A percentile compares a stretch with the other conserved stretches of the same genome.
Evolutionary conservation across 2,113 vertebrate genomes (phyloP).

Genomic region (Haliaeetus leucogaster): DNA sequence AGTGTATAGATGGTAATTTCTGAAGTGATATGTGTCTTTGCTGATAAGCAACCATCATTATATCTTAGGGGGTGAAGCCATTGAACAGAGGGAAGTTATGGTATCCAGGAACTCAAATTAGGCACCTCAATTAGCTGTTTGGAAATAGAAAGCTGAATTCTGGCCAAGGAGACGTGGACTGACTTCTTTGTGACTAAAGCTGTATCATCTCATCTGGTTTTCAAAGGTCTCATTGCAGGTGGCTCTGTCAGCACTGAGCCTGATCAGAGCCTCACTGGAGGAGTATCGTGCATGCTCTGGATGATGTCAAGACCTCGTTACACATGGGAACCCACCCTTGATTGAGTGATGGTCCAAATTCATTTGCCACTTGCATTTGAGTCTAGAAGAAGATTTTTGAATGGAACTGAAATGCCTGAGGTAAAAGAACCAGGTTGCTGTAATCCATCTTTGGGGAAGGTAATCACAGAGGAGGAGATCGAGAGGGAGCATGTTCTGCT

Average conservation of each 20-base stretch:
- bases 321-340: background rate
- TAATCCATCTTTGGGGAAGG: background rate
- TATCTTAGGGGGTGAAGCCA: background rate
- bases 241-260: background rate
- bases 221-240: background rate
- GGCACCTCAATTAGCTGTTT: background rate
- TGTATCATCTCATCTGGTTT: background rate
- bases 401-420: background rate
- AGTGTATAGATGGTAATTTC: background rate
- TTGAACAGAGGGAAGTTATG: background rate
- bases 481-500: background rate
- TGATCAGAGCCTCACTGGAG: background rate
- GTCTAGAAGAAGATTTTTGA: background rate
- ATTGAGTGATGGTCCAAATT: background rate
- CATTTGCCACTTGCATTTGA: background rate
- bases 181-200: background rate
- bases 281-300: accelerated
- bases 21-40: background rate
- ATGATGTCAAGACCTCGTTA: background rate
- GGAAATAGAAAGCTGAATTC: background rate
- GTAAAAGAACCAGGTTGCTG: background rate
- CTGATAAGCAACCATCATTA: background rate
- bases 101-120: background rate
- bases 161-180: background rate
- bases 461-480: background rate